Evolutionary conservation across 2,113 vertebrate genomes (phyloP).

Genomic region (Ellobius talpinus): DNA sequence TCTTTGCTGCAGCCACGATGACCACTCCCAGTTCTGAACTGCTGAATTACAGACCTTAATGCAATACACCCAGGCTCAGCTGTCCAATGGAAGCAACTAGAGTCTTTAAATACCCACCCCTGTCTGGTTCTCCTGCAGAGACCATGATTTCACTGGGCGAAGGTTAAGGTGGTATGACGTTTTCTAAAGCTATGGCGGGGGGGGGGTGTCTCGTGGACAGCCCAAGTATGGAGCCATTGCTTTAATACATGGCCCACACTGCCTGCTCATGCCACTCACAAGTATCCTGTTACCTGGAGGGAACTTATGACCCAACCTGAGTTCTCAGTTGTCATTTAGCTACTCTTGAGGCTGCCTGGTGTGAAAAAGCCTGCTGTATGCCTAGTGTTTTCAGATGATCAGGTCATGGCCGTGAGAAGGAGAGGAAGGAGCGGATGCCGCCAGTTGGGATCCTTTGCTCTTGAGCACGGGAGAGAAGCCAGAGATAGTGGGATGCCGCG

Average conservation of each 20-base stretch:
- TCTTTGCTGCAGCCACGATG: background rate
- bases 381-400: background rate
- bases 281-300: rapidly evolving
- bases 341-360: too few relatives aligned
- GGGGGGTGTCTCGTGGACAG: background rate
- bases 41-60: background rate
- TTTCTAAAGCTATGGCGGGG: background rate
- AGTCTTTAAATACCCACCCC: background rate
- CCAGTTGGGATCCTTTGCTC: background rate
- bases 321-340: background rate
- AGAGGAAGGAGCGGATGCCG: background rate
- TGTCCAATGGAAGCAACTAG: background rate
- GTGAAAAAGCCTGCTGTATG: background rate
- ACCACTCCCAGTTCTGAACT: background rate
- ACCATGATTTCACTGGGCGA: background rate
- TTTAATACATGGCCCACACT: background rate
- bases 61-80: rapidly evolving
- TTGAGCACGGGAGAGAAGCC: background rate
- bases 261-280: background rate
- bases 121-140: background rate
- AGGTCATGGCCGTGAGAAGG: background rate
- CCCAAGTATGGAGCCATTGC: background rate
- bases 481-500: background rate
- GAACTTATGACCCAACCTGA: too few relatives aligned
- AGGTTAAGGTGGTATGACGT: background rate